Evolutionary conservation across 2,888 invertebrate species (phyloP), one percentile per base, ranked within the genome.

Genomic region (Choristoneura rosaceana): DNA sequence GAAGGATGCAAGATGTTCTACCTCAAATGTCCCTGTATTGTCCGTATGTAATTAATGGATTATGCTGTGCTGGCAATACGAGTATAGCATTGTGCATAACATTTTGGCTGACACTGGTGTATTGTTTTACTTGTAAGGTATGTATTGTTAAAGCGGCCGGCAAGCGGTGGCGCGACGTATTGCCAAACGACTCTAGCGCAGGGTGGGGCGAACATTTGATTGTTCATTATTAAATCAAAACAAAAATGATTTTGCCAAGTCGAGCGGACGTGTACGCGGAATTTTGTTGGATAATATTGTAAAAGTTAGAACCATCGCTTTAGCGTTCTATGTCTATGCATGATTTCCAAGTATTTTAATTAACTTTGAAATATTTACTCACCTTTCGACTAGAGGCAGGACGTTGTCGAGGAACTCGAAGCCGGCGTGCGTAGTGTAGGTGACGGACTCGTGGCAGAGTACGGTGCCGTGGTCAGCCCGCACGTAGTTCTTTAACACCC

Each of bases 391-490:
- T 81, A 99, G 94, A 74, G 98, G 97, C 87, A 96, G 95, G 81
- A 98, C 95, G 90, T 99, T 98, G 90, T 98, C 97, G 84, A 98
- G 95, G 93, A 98, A 98, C 79, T 98, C 97, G 91, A 96, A 98
- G 83, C 98, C 98, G 4, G 97, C 98, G 89, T 98, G 98, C 14
- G 98, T 98, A 47, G 98, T 98, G 85, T 98, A 98, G 0, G 98
- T 98, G 77, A 98, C 95, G 78, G 96, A 96, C 90, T 98, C 97
- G 90, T 97, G 97, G 90, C 98, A 98, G 84, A 94, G 95, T 65
- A 97, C 87, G 59, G 92, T 88, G 17, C 95, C 95, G 81, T 96
- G 96, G 74, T 96, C 96, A 73, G 97, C 97, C 55, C 95, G 95
- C 77, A 98, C 95, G 86, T 97, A 98, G 92, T 98, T 98, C 90